Evolutionary conservation across 2,113 vertebrate species (phyloP).

Genomic region (Tonatia bakeri): DNA sequence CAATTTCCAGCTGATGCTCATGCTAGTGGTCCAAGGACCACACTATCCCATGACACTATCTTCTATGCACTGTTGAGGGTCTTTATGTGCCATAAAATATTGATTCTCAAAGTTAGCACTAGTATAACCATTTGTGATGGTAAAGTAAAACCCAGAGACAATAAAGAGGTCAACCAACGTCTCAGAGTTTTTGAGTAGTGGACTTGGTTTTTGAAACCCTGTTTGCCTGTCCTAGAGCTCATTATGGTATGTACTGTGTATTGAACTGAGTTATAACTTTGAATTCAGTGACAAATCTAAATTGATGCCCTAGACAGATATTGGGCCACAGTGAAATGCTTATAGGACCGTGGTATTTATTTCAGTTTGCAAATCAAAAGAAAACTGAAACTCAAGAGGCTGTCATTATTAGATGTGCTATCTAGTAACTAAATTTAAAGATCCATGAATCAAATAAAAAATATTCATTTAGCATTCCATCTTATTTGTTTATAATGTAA

Average conservation of each 20-base stretch:
- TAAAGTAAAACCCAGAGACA: neutral
- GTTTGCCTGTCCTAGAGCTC: neutral
- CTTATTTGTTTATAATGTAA: neutral
- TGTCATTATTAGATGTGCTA: neutral
- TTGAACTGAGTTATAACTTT: neutral
- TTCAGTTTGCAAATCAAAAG: neutral
- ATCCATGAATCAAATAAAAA: neutral
- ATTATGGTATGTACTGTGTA: rapidly evolving
- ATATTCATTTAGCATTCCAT: neutral
- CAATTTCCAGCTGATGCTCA: neutral
- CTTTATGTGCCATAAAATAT: neutral
- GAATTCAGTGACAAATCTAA: neutral
- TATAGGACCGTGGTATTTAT: neutral
- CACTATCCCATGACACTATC: neutral
- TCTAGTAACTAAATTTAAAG: constrained; percentile 6
- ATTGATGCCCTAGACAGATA: neutral
- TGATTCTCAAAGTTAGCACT: neutral
- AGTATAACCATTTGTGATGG: neutral
- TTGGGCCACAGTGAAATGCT: neutral
- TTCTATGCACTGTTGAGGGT: neutral
- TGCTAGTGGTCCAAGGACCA: neutral
- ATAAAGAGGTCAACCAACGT: neutral
- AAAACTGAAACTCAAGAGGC: neutral
- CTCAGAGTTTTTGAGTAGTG: neutral
- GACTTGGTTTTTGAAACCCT: neutral